Conservation (phyloP, 2,113 vertebrate species). For the Macrotis lagotis region DNA sequence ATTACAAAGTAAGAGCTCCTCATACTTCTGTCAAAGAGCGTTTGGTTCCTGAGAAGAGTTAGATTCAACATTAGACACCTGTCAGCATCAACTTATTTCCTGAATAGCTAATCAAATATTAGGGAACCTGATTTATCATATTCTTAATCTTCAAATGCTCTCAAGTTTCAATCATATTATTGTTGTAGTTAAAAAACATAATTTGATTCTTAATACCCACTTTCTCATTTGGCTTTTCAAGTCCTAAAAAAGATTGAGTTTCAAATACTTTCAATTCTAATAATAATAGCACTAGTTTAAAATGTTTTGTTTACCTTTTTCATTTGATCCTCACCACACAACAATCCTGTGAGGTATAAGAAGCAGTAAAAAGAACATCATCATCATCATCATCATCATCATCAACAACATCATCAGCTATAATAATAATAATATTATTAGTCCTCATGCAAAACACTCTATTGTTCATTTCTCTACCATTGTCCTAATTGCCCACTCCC, state of each 20-base stretch:
- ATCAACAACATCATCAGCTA: too few relatives aligned
- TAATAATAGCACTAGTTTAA: not conserved
- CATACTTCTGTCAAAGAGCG: not conserved
- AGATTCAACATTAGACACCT: conserved; percentile 23
- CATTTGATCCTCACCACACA: not conserved
- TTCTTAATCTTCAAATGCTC: not conserved
- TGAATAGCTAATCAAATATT: not conserved
- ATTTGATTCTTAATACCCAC: not conserved
- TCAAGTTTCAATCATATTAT: not conserved
- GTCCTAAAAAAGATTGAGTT: not conserved
- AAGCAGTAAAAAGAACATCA: not conserved
- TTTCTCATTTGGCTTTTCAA: not conserved
- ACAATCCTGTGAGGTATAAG: not conserved
- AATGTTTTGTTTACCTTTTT: not conserved
- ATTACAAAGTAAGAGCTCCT: not conserved
- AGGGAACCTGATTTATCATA: not conserved
- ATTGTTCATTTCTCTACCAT: not conserved
- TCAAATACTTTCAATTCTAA: not conserved
- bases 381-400: not conserved
- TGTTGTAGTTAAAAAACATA: not conserved
- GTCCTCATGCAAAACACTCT: not conserved
- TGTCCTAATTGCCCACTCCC: not conserved
- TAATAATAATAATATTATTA: not conserved
- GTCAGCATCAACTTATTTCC: not conserved
- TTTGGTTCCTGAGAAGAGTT: not conserved